Evolutionary conservation across 2,797 vertebrate genomes (phyloP).

Genomic region (Potorous gilbertii): DNA sequence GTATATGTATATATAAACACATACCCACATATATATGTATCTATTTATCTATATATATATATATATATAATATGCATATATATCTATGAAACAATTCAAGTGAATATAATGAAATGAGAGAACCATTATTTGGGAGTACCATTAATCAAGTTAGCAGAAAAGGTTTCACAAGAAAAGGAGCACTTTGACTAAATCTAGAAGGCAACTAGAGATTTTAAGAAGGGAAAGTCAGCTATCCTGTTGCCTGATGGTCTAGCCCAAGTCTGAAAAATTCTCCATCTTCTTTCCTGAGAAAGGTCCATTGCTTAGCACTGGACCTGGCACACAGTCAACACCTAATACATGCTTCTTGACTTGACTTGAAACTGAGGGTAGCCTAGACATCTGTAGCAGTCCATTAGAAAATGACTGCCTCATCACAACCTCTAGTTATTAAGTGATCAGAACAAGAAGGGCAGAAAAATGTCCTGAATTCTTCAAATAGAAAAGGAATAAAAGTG

Average conservation of each 20-base stretch:
- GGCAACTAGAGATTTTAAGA: neutral
- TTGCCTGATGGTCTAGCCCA: neutral
- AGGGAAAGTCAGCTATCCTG: neutral
- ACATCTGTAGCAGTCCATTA: neutral
- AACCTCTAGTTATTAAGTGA: slow-evolving; percentile 55
- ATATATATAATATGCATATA: neutral
- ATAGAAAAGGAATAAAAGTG: slow-evolving; percentile 30
- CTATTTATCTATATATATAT: no score
- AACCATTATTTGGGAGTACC: neutral
- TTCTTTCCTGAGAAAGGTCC: neutral
- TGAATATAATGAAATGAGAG: neutral
- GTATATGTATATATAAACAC: no score
- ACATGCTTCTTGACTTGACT: neutral
- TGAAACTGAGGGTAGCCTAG: neutral
- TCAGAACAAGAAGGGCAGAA: slow-evolving; percentile 21
- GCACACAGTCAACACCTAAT: neutral
- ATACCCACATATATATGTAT: no score
- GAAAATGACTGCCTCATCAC: slow-evolving; percentile 41
- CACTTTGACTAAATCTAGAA: neutral
- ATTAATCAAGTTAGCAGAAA: neutral
- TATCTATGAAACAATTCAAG: neutral
- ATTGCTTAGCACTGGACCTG: neutral
- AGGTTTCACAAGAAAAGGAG: neutral
- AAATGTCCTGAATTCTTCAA: slow-evolving; percentile 36
- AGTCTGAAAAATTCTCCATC: slow-evolving; percentile 8